phyloP scores from a whole-genome alignment of 2,888 invertebrate genomes.

The Endomychus coccineus region DNA sequence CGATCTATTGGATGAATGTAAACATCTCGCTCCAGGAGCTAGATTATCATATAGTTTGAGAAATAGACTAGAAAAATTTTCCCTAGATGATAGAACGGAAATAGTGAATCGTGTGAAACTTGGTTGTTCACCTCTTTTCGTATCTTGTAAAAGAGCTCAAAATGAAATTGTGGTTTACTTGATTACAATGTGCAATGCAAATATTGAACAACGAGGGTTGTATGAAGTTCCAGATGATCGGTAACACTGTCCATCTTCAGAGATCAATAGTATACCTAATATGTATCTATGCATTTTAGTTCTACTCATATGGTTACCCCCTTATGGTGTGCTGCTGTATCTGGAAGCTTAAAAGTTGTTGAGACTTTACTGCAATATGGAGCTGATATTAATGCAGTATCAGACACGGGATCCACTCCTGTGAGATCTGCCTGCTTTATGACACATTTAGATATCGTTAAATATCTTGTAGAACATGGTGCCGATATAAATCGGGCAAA shows the following conservation, averaged over 20 bases:
- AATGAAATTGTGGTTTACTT: constrained; percentile 80
- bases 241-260: constrained; percentile 24
- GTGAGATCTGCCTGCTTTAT: constrained; percentile 89
- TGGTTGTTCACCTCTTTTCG: constrained; percentile 76
- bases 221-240: constrained; percentile 80
- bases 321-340: constrained; percentile 87
- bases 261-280: constrained; percentile 2
- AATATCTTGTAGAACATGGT: constrained; percentile 66
- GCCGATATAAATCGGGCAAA: constrained; percentile 81
- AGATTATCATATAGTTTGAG: constrained; percentile 52
- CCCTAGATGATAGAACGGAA: constrained; percentile 55
- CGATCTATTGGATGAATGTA: constrained; percentile 60
- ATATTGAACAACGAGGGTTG: constrained; percentile 77
- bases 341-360: constrained; percentile 70
- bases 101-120: constrained; percentile 63
- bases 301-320: constrained; percentile 78
- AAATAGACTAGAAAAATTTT: constrained; percentile 51
- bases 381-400: constrained; percentile 78
- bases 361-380: constrained; percentile 70
- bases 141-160: constrained; percentile 71
- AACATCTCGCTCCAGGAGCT: constrained; percentile 60
- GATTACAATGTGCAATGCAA: constrained; percentile 71
- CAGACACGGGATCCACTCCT: constrained; percentile 83
- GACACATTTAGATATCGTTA: constrained; percentile 77
- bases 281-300: too few relatives aligned